Percentiles rank a stretch among this genome's conserved stretches.
These are phyloP conservation scores for Indicator indicator DNA, from an alignment of 2,113 vertebrate genomes.

Conservation along the genomic window DNA sequence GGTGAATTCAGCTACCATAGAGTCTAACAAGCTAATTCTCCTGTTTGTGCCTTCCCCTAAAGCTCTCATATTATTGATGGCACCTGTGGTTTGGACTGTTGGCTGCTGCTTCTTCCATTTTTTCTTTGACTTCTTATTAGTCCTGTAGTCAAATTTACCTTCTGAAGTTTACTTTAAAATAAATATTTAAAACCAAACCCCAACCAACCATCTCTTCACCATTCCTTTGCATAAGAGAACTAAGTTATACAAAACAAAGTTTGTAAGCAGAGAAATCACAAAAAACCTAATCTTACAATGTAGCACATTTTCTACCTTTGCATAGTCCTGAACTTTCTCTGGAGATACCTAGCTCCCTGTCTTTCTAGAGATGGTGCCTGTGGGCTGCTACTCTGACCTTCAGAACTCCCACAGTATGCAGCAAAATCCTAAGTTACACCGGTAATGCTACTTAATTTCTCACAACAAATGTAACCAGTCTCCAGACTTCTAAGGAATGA, in stretches of 20 bases:
- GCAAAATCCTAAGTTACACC: background rate
- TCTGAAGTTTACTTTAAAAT: background rate
- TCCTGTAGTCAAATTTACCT: background rate
- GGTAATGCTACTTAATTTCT: background rate
- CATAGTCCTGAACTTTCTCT: background rate
- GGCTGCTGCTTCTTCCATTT: background rate
- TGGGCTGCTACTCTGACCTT: background rate
- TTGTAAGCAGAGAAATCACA: background rate
- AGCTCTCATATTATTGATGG: background rate
- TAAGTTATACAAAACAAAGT: background rate
- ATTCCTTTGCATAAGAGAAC: background rate
- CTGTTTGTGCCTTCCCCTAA: background rate
- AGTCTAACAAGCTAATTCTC: background rate
- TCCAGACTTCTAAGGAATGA: background rate
- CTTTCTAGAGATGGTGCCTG: background rate
- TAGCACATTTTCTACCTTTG: background rate
- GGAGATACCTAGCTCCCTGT: background rate
- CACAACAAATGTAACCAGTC: background rate
- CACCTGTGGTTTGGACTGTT: background rate
- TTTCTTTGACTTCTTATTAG: background rate
- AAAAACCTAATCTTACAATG: background rate
- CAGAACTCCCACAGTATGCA: background rate
- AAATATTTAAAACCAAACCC: background rate
- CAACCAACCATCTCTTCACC: background rate
- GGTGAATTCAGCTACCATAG: background rate